These are phyloP conservation scores for Heliconius melpomene DNA, from an alignment of 1,140 invertebrate genomes.

Conservation along the genomic window DNA sequence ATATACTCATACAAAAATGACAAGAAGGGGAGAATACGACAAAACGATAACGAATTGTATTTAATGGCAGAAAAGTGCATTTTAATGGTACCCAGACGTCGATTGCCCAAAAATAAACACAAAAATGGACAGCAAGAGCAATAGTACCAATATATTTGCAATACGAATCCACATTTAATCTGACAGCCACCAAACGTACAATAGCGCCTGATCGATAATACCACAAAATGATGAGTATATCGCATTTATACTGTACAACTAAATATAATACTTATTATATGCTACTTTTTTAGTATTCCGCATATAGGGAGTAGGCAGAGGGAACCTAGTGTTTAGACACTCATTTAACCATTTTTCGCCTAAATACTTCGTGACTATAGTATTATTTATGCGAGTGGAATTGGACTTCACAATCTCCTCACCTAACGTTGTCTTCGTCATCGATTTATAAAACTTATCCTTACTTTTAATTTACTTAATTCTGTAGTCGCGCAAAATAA, in stretches of 20 bases:
- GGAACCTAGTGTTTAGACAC: too few species aligned
- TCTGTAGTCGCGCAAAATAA: not conserved
- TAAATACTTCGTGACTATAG: too few species aligned
- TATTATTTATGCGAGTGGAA: too few species aligned
- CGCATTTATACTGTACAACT: not conserved
- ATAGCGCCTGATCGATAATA: conserved; percentile 39
- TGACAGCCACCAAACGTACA: conserved; percentile 32
- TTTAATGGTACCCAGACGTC: conserved; percentile 29
- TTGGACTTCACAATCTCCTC: too few species aligned
- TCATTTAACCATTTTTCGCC: too few species aligned
- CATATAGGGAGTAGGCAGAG: too few species aligned
- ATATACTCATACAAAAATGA: not conserved
- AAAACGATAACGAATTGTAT: conserved; percentile 20
- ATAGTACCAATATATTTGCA: conserved; percentile 32
- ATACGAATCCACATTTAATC: conserved; percentile 33
- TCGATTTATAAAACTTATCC: not conserved
- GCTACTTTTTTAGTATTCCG: not conserved
- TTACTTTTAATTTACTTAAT: not conserved
- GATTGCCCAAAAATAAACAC: conserved; percentile 35
- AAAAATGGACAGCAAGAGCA: conserved; percentile 34
- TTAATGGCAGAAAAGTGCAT: conserved; percentile 35
- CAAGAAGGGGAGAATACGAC: not conserved
- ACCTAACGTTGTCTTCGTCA: not conserved
- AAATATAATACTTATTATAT: not conserved
- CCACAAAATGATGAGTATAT: conserved; percentile 4